Conservation (phyloP, 2,113 vertebrate genomes). For the Nycticryphes semicollaris region DNA sequence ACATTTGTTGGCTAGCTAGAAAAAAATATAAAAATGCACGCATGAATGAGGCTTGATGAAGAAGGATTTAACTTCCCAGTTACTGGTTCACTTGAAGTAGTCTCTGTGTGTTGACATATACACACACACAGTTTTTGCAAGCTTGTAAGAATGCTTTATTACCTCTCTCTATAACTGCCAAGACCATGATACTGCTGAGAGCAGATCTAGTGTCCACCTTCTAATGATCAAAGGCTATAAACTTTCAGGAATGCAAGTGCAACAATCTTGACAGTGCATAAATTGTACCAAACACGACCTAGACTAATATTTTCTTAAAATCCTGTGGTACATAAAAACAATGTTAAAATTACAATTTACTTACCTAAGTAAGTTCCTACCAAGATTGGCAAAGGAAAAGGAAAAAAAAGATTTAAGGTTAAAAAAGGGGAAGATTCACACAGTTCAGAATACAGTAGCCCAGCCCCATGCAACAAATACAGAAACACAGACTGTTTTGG, state of each 20-base stretch:
- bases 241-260: not conserved
- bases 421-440: constrained; percentile 5
- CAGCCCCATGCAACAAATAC: constrained; percentile 35
- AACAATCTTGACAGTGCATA: not conserved
- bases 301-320: not conserved
- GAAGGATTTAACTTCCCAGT: not conserved
- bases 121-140: not conserved
- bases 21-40: not conserved
- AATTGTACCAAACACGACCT: not conserved
- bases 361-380: constrained; percentile 81
- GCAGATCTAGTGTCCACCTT: not conserved
- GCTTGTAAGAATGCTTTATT: not conserved
- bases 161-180: not conserved
- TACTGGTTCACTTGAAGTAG: not conserved
- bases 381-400: constrained; percentile 56
- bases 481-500: not conserved
- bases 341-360: constrained; percentile 60
- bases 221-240: not conserved
- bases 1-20: not conserved
- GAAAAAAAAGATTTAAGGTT: constrained; percentile 49
- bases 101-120: not conserved
- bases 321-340: not conserved
- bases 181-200: not conserved
- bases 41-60: not conserved
- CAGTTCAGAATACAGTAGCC: constrained; percentile 39